Base-by-base conservation (phyloP, 2,797 vertebrate species). In the Mus caroli region DNA sequence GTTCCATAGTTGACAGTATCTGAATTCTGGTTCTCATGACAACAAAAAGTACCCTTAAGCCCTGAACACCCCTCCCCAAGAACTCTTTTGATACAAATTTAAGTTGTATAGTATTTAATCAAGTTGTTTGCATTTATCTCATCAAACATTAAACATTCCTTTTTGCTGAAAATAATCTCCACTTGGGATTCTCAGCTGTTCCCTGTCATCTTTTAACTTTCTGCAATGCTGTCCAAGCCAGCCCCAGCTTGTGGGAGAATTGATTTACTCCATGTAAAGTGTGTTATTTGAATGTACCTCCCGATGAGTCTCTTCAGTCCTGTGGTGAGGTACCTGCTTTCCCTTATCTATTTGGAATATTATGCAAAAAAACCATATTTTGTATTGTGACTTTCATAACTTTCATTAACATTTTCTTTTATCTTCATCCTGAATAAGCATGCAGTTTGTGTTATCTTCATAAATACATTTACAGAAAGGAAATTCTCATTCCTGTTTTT, bases 341-440 rank as follows among this genome's bases (percentile, higher is more conserved):
- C 12, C 46, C n/a, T 15, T 62, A 77, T 77, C 3, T 28, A 4
- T 90, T 2, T 58, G 31, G 82, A 67, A 22, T 56, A 13, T 69
- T 37, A 3, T 76, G 71, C 91, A n/a, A 79, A 79, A 79, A 79
- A 71, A 46, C 24, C 52, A 54, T 2, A 14, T 76, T 5, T 95
- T 79, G 11, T 76, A 40, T 19, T 88, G 26, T 50, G 13, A 58
- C 28, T 12, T 64, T 80, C 40, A n/a, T 80, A 80, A 67, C 78
- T 87, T 95, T 77, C 89, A 46, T 37, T 90, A 90, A 4, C 7
- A 56, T 83, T 90, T 92, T 78, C n/a, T 83, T 58, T 60, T 37
- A 75, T 69, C 4, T 87, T 19, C 4, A 76, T 96, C 40, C 77
- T 86, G 7, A 50, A 69, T 46, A 78, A 31, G 22, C 60, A 31